These are phyloP conservation scores for Gobio gobio DNA, from an alignment of 2,113 vertebrate genomes.

Conservation along the genomic window DNA sequence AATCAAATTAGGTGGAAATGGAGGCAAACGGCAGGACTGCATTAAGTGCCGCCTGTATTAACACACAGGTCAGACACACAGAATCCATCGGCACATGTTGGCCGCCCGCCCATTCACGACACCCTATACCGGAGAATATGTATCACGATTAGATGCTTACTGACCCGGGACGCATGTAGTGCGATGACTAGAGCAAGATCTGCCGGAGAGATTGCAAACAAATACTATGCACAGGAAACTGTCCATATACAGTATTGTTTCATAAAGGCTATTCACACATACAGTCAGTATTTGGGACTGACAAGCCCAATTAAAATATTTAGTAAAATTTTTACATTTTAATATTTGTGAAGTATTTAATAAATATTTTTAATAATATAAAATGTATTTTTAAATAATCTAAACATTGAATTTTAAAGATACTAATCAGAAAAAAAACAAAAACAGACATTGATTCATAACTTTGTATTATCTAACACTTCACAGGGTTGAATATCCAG, in stretches of 20 bases:
- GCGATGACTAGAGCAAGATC: neutral
- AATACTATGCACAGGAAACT: neutral
- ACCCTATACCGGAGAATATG: neutral
- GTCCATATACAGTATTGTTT: neutral
- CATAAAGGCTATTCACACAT: neutral
- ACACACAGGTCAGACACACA: slow-evolving; percentile 75
- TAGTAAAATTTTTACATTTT: neutral
- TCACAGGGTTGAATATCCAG: neutral
- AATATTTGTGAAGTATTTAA: neutral
- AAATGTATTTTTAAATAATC: too few species aligned
- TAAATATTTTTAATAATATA: too few species aligned
- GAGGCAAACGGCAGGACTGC: slow-evolving; percentile 85
- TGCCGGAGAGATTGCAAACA: neutral
- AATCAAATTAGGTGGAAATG: slow-evolving; percentile 96
- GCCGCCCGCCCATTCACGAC: neutral
- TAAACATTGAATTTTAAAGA: too few species aligned
- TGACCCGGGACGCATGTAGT: neutral
- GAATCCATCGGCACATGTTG: slow-evolving; percentile 65
- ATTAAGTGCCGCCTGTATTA: slow-evolving; percentile 80
- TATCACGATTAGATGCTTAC: neutral
- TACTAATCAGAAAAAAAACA: neutral
- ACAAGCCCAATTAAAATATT: neutral
- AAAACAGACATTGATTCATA: neutral
- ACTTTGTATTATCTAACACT: neutral
- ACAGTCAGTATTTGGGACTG: neutral